Percentiles rank a stretch among this genome's conserved stretches.
phyloP scores from a whole-genome alignment of 2,797 vertebrate genomes.

The Miichthys miiuy region DNA sequence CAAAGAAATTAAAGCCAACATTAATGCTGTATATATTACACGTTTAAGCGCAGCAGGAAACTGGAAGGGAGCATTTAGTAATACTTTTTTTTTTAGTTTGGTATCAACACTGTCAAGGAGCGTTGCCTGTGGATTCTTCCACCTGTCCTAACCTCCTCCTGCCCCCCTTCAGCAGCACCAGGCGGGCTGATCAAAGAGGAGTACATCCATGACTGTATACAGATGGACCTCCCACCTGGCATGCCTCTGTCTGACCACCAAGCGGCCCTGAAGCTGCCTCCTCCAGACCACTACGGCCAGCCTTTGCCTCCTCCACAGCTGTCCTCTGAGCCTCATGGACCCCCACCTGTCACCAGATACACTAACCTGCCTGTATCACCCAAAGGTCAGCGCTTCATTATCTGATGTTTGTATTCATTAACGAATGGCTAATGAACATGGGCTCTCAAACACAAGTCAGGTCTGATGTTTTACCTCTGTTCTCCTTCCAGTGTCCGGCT shows the following conservation, averaged over 20 bases:
- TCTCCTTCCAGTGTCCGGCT: constrained; percentile 49
- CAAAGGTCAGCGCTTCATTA: constrained; percentile 63
- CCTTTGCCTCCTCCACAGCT: constrained; percentile 76
- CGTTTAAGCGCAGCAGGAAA: too few species aligned
- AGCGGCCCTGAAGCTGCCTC: constrained; percentile 72
- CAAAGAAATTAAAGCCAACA: background rate
- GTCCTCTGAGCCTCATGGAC: constrained; percentile 72
- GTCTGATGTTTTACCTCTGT: background rate
- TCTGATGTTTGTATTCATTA: background rate
- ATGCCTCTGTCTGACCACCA: constrained; percentile 80
- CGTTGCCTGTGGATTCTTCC: background rate
- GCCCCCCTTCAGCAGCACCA: constrained; percentile 56
- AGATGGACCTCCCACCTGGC: constrained; percentile 84
- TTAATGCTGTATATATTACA: background rate
- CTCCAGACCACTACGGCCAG: constrained; percentile 76
- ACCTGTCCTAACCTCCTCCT: background rate
- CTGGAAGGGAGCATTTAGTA: background rate
- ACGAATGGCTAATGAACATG: background rate
- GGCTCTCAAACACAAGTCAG: background rate
- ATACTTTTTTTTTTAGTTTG: background rate
- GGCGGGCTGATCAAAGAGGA: constrained; percentile 86
- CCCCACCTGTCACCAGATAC: constrained; percentile 74
- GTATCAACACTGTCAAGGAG: background rate
- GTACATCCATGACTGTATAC: constrained; percentile 84
- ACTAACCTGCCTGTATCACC: constrained; percentile 82